Percentiles rank a stretch among this genome's conserved stretches.
Evolutionary conservation across 2,888 invertebrate genomes (phyloP).

Genomic region (Apamea anceps): DNA sequence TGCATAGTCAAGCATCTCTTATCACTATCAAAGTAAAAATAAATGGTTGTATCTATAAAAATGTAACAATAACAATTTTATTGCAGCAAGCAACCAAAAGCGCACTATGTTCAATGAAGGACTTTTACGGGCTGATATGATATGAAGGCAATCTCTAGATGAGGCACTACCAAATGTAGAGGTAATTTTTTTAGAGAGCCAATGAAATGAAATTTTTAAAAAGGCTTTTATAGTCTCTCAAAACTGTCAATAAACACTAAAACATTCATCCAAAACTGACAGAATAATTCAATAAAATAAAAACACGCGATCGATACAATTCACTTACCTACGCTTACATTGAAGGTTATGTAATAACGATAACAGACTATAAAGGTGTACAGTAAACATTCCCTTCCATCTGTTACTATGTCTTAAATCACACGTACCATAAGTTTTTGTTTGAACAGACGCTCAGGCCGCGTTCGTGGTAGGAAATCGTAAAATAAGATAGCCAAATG

Average conservation of each 20-base stretch:
- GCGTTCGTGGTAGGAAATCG: slow-evolving; percentile 78
- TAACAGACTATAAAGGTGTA: slow-evolving; percentile 51
- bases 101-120: not conserved
- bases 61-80: slow-evolving; percentile 1
- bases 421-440: slow-evolving; percentile 81
- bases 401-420: slow-evolving; percentile 69
- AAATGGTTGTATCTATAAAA: slow-evolving; percentile 1
- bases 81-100: slow-evolving; percentile 1
- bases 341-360: slow-evolving; percentile 28
- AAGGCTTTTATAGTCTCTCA: not conserved
- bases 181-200: not conserved
- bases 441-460: slow-evolving; percentile 73
- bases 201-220: not conserved
- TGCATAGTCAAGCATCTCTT: not conserved
- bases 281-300: not conserved
- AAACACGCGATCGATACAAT: not conserved
- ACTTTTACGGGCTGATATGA: not conserved
- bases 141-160: not conserved
- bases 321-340: slow-evolving; percentile 7
- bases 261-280: not conserved
- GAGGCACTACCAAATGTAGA: not conserved
- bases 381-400: slow-evolving; percentile 46
- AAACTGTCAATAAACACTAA: not conserved
- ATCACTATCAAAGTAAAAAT: slow-evolving; percentile 6
- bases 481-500: slow-evolving; percentile 87